phyloP scores from a whole-genome alignment of 2,113 vertebrate species.

The Apteryx owenii region DNA sequence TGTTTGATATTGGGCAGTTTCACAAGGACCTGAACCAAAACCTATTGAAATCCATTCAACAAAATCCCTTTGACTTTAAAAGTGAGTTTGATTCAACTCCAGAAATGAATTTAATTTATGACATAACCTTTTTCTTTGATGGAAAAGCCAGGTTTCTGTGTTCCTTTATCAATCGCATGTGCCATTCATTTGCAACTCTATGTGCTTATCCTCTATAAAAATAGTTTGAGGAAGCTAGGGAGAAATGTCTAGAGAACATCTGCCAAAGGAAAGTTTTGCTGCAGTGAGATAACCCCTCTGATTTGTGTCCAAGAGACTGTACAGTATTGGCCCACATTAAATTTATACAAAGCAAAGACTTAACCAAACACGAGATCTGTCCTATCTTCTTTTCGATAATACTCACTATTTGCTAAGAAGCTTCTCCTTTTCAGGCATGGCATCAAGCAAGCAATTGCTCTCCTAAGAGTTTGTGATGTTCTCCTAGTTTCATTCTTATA shows the following conservation, averaged over 20 bases:
- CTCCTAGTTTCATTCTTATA: neutral
- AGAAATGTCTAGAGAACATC: neutral
- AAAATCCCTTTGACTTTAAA: neutral
- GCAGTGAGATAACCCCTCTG: neutral
- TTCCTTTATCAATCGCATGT: neutral
- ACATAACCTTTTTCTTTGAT: neutral
- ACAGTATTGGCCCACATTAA: neutral
- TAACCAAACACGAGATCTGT: neutral
- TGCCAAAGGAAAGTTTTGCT: neutral
- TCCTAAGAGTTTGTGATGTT: neutral
- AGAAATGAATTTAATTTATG: neutral
- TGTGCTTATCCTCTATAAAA: neutral
- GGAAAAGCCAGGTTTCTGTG: neutral
- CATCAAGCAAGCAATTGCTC: neutral
- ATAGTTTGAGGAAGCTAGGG: neutral
- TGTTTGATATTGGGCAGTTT: neutral
- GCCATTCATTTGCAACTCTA: neutral
- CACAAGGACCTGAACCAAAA: neutral
- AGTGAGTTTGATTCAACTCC: neutral
- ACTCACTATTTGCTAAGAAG: neutral
- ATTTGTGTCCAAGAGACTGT: neutral
- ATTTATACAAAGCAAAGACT: neutral
- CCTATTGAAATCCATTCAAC: neutral
- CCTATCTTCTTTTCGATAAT: neutral
- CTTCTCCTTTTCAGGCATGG: neutral